These are phyloP conservation scores for Teleogryllus occipitalis DNA, from an alignment of 1,140 invertebrate genomes.

Conservation along the genomic window DNA sequence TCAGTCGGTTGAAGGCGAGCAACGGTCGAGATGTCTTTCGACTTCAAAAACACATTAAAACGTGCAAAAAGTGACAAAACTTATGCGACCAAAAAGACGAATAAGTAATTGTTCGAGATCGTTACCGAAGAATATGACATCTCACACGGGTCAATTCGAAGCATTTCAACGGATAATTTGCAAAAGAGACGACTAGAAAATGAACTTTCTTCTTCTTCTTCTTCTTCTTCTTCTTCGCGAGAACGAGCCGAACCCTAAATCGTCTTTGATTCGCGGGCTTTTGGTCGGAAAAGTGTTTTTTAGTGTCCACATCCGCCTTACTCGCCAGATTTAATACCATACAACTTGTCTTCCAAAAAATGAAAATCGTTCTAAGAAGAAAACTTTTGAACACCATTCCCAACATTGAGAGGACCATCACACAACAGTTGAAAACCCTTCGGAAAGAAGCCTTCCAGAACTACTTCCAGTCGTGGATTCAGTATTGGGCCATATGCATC, in stretches of 20 bases:
- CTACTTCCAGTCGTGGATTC: conserved; percentile 20
- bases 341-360: conserved; percentile 28
- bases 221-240: conserved; percentile 31
- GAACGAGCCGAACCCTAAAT: conserved; percentile 29
- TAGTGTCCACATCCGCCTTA: conserved; percentile 30
- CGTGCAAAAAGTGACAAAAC: not conserved
- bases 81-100: not conserved
- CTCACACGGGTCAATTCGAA: not conserved
- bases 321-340: conserved; percentile 29
- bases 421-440: not conserved
- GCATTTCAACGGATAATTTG: too few relatives aligned
- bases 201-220: conserved; percentile 7
- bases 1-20: too few relatives aligned
- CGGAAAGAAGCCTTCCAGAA: conserved; percentile 10
- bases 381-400: conserved; percentile 25
- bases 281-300: conserved; percentile 27
- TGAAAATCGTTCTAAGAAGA: conserved; percentile 29
- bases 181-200: conserved; percentile 16
- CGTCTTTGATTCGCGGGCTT: conserved; percentile 25
- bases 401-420: conserved; percentile 24
- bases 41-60: too few relatives aligned
- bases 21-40: too few relatives aligned
- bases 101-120: not conserved
- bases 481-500: not conserved
- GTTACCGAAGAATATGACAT: not conserved